A percentile compares a stretch with the other conserved stretches of the same genome.
phyloP scores from a whole-genome alignment of 2,113 vertebrate genomes.

The Danionella cerebrum region DNA sequence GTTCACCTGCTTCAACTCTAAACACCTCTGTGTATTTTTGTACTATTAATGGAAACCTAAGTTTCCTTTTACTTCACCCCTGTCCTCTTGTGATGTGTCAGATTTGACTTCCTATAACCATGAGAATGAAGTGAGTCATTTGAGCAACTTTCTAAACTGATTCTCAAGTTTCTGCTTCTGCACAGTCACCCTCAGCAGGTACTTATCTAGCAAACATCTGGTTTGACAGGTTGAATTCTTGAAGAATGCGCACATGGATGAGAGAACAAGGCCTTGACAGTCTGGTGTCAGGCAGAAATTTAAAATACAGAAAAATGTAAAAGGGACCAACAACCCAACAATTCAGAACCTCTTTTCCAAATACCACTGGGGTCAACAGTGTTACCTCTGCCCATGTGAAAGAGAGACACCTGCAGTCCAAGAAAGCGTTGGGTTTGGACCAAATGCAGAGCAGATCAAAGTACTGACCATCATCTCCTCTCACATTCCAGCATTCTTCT shows the following conservation, averaged over 20 bases:
- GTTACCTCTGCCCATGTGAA: background rate
- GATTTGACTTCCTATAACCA: background rate
- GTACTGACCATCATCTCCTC: background rate
- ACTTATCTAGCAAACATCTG: constrained; percentile 8
- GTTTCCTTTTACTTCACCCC: background rate
- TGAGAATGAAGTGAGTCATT: background rate
- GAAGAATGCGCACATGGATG: background rate
- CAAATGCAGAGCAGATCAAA: constrained; percentile 31
- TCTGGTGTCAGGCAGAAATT: background rate
- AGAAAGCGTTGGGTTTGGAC: background rate
- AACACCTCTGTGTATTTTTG: background rate
- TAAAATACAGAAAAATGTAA: background rate
- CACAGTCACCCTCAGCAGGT: background rate
- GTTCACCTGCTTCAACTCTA: background rate
- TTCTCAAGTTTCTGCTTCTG: background rate
- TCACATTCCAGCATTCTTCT: constrained; percentile 29
- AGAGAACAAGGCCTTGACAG: background rate
- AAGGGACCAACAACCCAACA: background rate
- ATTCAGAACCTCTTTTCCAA: background rate
- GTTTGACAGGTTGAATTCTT: constrained; percentile 21
- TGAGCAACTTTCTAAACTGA: background rate
- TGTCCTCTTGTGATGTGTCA: background rate
- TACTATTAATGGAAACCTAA: background rate
- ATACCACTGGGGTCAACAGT: background rate
- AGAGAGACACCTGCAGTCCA: background rate